Conservation (phyloP, 2,888 invertebrate species). For the Metacarcinus magister region DNA sequence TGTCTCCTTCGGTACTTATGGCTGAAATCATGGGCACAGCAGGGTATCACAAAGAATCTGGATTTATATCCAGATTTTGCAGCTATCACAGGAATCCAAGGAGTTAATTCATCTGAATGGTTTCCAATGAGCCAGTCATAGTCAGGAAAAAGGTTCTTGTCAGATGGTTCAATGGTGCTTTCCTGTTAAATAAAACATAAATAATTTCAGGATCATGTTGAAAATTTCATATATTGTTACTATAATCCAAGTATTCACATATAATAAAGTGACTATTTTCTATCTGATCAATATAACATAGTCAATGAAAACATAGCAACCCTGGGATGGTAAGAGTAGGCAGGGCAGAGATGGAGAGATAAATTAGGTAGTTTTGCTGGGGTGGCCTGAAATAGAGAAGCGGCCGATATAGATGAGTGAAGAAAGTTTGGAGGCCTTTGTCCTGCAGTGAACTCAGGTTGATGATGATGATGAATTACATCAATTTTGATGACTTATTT, state of each 20-base stretch:
- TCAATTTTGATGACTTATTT: too few relatives aligned
- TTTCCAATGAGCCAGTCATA: slow-evolving; percentile 98
- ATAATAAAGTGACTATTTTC: background rate
- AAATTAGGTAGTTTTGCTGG: too few relatives aligned
- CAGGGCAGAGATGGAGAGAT: too few relatives aligned
- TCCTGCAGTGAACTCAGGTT: too few relatives aligned
- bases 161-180: slow-evolving; percentile 89
- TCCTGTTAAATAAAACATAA: slow-evolving; percentile 67
- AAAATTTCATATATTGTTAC: too few relatives aligned
- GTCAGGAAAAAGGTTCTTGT: slow-evolving; percentile 89
- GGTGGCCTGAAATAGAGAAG: too few relatives aligned
- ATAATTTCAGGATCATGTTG: background rate
- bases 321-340: too few relatives aligned
- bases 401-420: too few relatives aligned
- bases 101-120: slow-evolving; percentile 99
- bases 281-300: background rate
- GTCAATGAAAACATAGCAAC: background rate
- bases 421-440: too few relatives aligned
- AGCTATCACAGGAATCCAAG: slow-evolving; percentile 98
- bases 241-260: background rate
- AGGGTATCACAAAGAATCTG: slow-evolving; percentile 96
- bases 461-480: too few relatives aligned
- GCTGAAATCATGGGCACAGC: slow-evolving; percentile 96
- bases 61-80: slow-evolving; percentile 90
- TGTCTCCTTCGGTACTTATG: slow-evolving; percentile 92